Conservation (phyloP, 2,888 invertebrate species). For the Gisinianus flammeolus region DNA sequence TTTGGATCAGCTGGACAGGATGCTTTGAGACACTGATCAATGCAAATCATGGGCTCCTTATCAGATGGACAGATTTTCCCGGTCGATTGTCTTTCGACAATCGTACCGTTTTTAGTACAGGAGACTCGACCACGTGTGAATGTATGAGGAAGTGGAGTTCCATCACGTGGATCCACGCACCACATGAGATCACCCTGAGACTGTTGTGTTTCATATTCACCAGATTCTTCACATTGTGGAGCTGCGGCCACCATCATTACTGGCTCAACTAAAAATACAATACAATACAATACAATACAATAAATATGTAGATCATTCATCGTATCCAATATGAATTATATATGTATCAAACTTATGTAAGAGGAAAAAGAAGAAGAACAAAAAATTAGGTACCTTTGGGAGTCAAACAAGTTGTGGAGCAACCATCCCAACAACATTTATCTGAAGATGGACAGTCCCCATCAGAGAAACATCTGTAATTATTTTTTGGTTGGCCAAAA, state of each 20-base stretch:
- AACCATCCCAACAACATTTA: conserved; percentile 52
- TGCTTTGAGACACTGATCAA: conserved; percentile 60
- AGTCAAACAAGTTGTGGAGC: conserved; percentile 46
- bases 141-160: conserved; percentile 77
- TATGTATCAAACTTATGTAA: neutral
- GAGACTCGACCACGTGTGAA: conserved; percentile 77
- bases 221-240: conserved; percentile 60
- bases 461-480: conserved; percentile 45
- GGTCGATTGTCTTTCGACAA: conserved; percentile 57
- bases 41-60: conserved; percentile 60
- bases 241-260: conserved; percentile 59
- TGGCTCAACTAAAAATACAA: too few species aligned
- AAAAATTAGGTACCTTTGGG: conserved; percentile 37
- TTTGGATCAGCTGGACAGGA: conserved; percentile 60
- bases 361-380: neutral
- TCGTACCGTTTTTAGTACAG: conserved; percentile 64
- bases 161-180: conserved; percentile 79
- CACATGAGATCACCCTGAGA: conserved; percentile 64
- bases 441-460: conserved; percentile 42
- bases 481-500: conserved; percentile 26
- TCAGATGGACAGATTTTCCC: conserved; percentile 59
- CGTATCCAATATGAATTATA: neutral
- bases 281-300: too few species aligned
- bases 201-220: conserved; percentile 60
- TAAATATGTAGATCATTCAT: neutral